Evolutionary conservation across 2,888 invertebrate species (phyloP).

Genomic region (Scrobipalpa costella): DNA sequence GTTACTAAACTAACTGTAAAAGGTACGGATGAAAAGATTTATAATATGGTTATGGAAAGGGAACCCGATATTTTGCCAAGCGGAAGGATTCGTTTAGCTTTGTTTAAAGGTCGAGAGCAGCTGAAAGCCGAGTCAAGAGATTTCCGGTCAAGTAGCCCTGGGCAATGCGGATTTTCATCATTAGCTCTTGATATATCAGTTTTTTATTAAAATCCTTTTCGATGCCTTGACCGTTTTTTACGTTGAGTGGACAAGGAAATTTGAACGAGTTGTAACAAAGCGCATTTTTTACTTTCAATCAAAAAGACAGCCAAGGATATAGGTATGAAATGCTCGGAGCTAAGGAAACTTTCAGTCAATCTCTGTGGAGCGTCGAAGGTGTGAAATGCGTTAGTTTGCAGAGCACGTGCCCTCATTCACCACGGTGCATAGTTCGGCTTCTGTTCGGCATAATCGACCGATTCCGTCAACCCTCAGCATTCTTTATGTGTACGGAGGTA

Average conservation of each 20-base stretch:
- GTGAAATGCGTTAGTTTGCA: conserved; percentile 50
- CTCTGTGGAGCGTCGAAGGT: background rate
- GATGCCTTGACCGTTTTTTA: background rate
- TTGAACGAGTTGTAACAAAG: too few relatives aligned
- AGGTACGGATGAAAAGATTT: background rate
- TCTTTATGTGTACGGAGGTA: conserved; percentile 44
- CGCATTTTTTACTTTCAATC: too few relatives aligned
- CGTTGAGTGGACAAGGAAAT: too few relatives aligned
- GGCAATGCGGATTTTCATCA: conserved; percentile 3
- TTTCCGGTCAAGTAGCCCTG: background rate
- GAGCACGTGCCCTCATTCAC: conserved; percentile 51
- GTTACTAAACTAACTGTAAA: background rate
- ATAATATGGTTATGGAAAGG: background rate
- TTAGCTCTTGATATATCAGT: background rate
- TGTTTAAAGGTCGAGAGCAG: conserved; percentile 1
- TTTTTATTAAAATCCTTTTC: background rate
- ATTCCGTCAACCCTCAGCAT: background rate
- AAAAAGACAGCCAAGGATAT: too few relatives aligned
- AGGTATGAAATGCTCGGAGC: too few relatives aligned
- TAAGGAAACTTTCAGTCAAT: conserved; percentile 11
- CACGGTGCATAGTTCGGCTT: conserved; percentile 47
- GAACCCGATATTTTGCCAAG: background rate
- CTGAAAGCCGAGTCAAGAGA: background rate
- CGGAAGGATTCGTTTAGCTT: conserved; percentile 1
- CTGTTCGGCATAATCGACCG: background rate